These are phyloP conservation scores for Anguilla megastoma DNA, from an alignment of 2,797 vertebrate species.

Conservation along the genomic window DNA sequence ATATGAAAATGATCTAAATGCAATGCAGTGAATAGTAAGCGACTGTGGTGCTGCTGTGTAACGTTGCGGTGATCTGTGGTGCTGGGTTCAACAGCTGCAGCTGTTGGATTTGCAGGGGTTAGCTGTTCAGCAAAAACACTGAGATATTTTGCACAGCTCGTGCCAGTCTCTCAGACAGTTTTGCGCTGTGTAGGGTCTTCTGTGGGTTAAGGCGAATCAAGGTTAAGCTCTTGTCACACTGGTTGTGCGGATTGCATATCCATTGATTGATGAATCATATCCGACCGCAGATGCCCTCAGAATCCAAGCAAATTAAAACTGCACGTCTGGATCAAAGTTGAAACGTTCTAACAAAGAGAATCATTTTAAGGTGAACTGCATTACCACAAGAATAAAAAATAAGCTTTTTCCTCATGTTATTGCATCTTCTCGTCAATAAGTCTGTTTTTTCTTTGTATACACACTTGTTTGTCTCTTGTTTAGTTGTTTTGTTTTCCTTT, in stretches of 20 bases:
- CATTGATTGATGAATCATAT: background rate
- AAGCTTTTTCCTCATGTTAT: background rate
- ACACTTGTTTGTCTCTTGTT: background rate
- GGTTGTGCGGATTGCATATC: background rate
- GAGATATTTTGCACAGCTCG: background rate
- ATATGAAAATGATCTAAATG: conserved; percentile 4
- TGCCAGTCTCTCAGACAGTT: background rate
- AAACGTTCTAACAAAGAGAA: background rate
- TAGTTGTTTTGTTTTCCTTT: background rate
- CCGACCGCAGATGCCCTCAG: background rate
- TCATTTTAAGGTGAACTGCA: background rate
- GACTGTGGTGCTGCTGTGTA: conserved; percentile 9
- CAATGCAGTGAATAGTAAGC: background rate
- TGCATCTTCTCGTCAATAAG: background rate
- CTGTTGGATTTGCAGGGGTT: conserved; percentile 6
- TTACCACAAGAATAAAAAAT: background rate
- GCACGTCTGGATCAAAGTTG: background rate
- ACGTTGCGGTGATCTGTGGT: conserved; percentile 7
- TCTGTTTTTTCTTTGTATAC: background rate
- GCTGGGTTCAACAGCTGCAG: conserved; percentile 18
- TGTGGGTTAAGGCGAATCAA: background rate
- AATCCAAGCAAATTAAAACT: background rate
- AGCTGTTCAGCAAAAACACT: conserved; percentile 15
- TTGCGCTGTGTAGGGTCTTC: background rate
- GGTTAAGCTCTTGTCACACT: background rate